Base-by-base conservation (phyloP, 1,140 invertebrate species). In the Bradysia coprophila region DNA sequence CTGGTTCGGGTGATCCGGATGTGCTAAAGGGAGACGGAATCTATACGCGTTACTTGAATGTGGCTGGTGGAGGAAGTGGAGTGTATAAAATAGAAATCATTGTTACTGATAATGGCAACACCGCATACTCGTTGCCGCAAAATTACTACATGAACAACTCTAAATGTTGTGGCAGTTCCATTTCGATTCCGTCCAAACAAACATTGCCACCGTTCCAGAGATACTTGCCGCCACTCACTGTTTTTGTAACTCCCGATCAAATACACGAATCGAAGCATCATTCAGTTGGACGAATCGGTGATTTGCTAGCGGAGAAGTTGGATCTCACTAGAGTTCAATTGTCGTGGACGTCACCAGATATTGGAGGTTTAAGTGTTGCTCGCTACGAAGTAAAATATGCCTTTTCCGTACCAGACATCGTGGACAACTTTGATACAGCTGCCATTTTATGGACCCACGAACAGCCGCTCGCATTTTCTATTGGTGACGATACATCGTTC, bases 1-100 rank as follows among this genome's bases (percentile, higher is more conserved):
- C 68, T 44, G 75, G 74, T 16, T 67, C 62, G 52, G 71, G 72
- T 49, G 76, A 75, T 58, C 71, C 74, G 3, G 77, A 80, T 56
- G 62, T 77, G 10, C 71, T 66, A 15, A 66, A 67, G 57, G 67
- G 68, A 8, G 77, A 80, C 55, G 76, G 77, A 13, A 61, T 78
- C 13, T 80, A 78, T 52, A 71, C 72, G 0, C 58, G 71, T 39
- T 77, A 74, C 48, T 73, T 75, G 46, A 70, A 66, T 19, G 55
- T 66, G n/a, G 55, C 54, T 21, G 52, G 59, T 40, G 56, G 58
- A 28, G 57, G 59, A 20, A 47, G 55, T 18, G 71, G 71, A 2
- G 52, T 55, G 2, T 72, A 73, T 46, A 67, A 58, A n/a, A 66
- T 68, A 45, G 61, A 66, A 44, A 57, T 63, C 1, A 54, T 56